These are phyloP conservation scores for Luehdorfia chinensis DNA, from an alignment of 1,140 invertebrate genomes.

Conservation along the genomic window DNA sequence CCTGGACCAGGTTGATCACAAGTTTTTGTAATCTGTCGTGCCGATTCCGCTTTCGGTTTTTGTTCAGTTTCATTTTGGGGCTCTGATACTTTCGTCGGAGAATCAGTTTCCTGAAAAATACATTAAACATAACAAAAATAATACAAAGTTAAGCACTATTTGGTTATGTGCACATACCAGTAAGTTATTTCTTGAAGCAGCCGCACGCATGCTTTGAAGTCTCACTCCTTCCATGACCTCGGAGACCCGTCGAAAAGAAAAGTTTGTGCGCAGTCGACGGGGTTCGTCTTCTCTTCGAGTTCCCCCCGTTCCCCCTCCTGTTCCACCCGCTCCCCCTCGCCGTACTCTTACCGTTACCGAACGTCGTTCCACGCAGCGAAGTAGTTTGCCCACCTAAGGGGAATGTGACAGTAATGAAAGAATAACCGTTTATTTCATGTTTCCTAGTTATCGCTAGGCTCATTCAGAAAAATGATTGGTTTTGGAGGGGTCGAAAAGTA, in stretches of 20 bases:
- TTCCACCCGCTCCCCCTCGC: conserved; percentile 42
- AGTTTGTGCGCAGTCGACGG: conserved; percentile 78
- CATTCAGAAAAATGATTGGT: no score
- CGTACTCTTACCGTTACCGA: conserved; percentile 62
- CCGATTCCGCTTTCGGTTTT: conserved; percentile 51
- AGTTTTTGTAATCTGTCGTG: conserved; percentile 43
- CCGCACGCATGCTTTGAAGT: conserved; percentile 59
- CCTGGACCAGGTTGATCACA: conserved; percentile 31
- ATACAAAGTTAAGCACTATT: not conserved
- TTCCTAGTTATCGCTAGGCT: no score
- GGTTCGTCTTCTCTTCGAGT: conserved; percentile 75
- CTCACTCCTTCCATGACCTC: conserved; percentile 74
- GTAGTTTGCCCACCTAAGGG: conserved; percentile 56
- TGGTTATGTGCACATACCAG: conserved; percentile 30
- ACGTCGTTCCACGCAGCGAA: conserved; percentile 57
- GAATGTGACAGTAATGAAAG: no score
- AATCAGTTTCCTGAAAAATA: conserved; percentile 53
- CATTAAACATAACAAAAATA: conserved; percentile 17
- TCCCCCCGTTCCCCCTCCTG: conserved; percentile 35
- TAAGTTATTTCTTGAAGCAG: conserved; percentile 49
- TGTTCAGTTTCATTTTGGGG: conserved; percentile 48
- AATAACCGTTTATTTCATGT: no score
- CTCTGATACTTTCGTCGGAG: conserved; percentile 49
- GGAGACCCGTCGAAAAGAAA: conserved; percentile 69
- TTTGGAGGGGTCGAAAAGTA: no score